Base-by-base conservation (phyloP, 2,888 invertebrate species). In the Gryllus longicercus region DNA sequence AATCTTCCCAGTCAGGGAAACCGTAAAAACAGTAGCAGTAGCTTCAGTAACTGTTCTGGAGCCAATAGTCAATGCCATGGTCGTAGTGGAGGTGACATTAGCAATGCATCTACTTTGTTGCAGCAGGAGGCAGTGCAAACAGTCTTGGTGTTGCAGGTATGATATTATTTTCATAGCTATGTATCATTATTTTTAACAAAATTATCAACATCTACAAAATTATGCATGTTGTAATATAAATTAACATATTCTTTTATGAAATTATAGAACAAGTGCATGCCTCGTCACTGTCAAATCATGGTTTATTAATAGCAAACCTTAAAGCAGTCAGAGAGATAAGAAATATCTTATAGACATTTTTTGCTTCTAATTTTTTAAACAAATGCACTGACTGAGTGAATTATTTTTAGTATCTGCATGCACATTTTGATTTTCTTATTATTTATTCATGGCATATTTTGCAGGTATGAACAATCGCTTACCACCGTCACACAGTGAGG, bases 401-500 rank as follows among this genome's bases (percentile, higher is more conserved):
- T 38, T 38, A 25, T 38, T 38, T 38, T 38, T 38, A 38, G 4
- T 38, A 38, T 38, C 38, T 5, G 38, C 38, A 38, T 38, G 38
- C 8, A 38, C 38, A 38, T 38, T 5, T 38, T 38, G 38, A 38
- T 2, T 38, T 38, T 38, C 38, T 38, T 38, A 4, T 38, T 38
- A 38, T 38, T 38, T 38, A 38, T 38, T 38, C 38, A 38, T 38
- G 63, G 63, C n/a, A n/a, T 63, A 14, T n/a, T 14, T 63, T 76
- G 23, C 49, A 81, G 81, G 79, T 23, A 79, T 79, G 51, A 23
- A 38, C 25, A 50, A 79, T 38, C 81, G 93, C 51, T 87, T 95
- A 78, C 93, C 93, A 8, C 93, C 95, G n/a, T 95, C 95, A 0
- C 90, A 93, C n/a, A 95, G 95, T 82, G 95, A 95, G 85, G 95